These are phyloP conservation scores for Parasteatoda lunata DNA, from an alignment of 2,888 invertebrate genomes.

Conservation along the genomic window DNA sequence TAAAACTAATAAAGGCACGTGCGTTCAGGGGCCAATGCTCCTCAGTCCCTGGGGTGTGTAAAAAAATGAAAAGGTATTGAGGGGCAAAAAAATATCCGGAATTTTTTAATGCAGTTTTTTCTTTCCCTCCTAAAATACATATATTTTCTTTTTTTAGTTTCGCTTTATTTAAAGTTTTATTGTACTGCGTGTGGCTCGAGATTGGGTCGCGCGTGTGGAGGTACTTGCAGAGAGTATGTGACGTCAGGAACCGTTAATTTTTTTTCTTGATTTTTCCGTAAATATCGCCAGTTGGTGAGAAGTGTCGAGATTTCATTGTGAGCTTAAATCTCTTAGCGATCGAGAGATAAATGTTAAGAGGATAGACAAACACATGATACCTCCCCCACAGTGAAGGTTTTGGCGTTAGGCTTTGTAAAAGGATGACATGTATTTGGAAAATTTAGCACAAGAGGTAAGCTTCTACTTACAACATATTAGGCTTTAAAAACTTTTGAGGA, in stretches of 20 bases:
- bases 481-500: background rate
- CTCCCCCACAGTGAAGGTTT: background rate
- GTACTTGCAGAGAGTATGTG: conserved; percentile 2
- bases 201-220: conserved; percentile 22
- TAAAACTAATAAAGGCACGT: conserved; percentile 66
- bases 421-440: background rate
- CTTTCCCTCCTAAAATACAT: background rate
- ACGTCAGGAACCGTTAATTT: conserved; percentile 8
- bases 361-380: background rate
- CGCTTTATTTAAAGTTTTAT: conserved; percentile 62
- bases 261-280: conserved; percentile 9
- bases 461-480: background rate
- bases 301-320: background rate
- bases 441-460: background rate
- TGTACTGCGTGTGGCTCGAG: conserved; percentile 46
- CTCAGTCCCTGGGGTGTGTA: conserved; percentile 10
- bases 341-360: background rate
- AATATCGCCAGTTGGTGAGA: conserved; percentile 7
- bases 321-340: background rate
- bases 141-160: background rate
- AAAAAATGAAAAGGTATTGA: conserved; percentile 17
- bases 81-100: conserved; percentile 12
- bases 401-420: background rate
- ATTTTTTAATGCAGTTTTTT: conserved; percentile 31
- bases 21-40: conserved; percentile 56